Evolutionary conservation across 2,888 invertebrate species (phyloP), one percentile per base, ranked within the genome.

Genomic region (Lasius platythorax): DNA sequence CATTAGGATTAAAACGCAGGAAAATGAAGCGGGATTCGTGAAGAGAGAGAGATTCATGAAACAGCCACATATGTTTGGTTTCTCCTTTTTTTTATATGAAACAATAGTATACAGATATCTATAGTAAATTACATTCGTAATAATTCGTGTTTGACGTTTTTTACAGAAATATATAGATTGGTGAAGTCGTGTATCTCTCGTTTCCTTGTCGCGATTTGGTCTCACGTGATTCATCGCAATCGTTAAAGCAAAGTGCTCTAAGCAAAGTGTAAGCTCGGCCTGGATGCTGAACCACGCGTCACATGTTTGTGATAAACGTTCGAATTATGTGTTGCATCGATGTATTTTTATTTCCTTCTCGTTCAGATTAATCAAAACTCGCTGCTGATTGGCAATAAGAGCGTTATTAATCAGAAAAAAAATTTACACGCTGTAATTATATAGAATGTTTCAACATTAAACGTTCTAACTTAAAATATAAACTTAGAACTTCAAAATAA

Each of bases 71-170:
- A 33, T 37, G 28, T 72, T 40, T 70, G 61, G 28, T 46, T 18
- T 5, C 28, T 70, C n/a, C 23, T 67, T 18, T 92, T 18, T 92
- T 92, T 91, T 91, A 92, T 92, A 92, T 87, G 90, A 92, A 92
- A 92, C 92, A 92, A 92, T 92, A 91, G 88, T 91, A 89, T 93
- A 93, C 91, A 93, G 89, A 91, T 92, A 91, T 92, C 87, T 93
- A 93, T 92, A 87, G 89, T 91, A 91, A 89, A 91, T 93, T 89
- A 85, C 91, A 91, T 90, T 85, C 84, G 85, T 91, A 91, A 87
- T 92, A 90, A 92, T 92, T 89, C 87, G 88, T 89, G 87, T 88
- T 53, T 86, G 87, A 87, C 78, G 67, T 90, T 91, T 91, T 91
- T 91, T 91, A 91, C 91, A 91, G 92, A 92, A 90, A 89, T 91